Evolutionary conservation across 2,113 vertebrate species (phyloP).

Genomic region (Ailurus styani): DNA sequence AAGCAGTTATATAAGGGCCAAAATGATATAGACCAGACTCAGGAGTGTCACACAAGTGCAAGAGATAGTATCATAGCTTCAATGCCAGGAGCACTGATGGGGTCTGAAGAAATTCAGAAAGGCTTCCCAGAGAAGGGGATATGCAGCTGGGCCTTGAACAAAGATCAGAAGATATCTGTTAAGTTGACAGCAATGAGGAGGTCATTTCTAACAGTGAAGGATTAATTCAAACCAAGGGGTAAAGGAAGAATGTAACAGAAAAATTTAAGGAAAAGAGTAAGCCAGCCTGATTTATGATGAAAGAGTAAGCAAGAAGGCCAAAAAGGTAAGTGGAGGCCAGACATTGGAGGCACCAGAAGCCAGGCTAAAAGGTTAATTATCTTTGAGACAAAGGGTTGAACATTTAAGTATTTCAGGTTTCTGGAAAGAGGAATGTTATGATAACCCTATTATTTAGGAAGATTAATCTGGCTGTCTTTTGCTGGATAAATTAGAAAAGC

Average conservation of each 20-base stretch:
- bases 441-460: not conserved
- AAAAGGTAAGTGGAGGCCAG: not conserved
- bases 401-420: not conserved
- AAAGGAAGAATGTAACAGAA: not conserved
- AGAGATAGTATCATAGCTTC: not conserved
- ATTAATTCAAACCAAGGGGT: not conserved
- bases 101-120: not conserved
- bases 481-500: not conserved
- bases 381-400: not conserved
- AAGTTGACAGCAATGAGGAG: not conserved
- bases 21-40: not conserved
- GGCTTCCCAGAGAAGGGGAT: not conserved
- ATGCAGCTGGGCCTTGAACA: not conserved
- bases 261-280: not conserved
- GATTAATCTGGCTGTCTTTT: not conserved
- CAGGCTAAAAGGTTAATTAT: not conserved
- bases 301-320: not conserved
- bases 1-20: not conserved
- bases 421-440: not conserved
- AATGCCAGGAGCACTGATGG: not conserved
- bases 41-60: not conserved
- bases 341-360: not conserved
- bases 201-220: not conserved
- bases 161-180: not conserved
- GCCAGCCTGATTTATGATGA: not conserved